phyloP scores from a whole-genome alignment of 2,113 vertebrate genomes.

The Myotis yumanensis region DNA sequence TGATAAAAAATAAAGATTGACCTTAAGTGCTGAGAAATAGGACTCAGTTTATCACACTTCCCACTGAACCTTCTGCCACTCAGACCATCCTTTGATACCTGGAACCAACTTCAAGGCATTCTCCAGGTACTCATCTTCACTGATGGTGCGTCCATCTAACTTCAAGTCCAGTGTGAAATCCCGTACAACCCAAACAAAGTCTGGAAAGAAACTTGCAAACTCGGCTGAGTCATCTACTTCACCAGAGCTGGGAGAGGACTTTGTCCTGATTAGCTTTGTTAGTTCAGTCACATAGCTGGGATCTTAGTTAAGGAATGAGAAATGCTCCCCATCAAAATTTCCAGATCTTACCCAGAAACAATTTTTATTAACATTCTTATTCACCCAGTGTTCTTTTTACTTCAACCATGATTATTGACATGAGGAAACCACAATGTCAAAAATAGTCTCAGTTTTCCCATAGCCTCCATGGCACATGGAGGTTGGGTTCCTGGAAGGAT shows the following conservation, averaged over 20 bases:
- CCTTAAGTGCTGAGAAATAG: neutral
- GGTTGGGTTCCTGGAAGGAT: conserved; percentile 27
- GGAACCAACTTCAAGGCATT: conserved; percentile 71
- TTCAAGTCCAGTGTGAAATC: conserved; percentile 81
- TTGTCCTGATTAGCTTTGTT: conserved; percentile 79
- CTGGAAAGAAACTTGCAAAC: conserved; percentile 81
- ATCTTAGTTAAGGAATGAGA: conserved; percentile 70
- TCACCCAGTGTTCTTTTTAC: neutral
- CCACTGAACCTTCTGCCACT: neutral
- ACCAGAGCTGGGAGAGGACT: conserved; percentile 30
- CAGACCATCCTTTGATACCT: conserved; percentile 41
- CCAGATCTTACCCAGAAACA: conserved; percentile 30
- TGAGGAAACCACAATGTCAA: neutral
- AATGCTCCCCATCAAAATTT: conserved; percentile 3
- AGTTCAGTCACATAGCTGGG: conserved; percentile 83
- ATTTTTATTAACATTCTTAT: neutral
- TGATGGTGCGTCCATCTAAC: conserved; percentile 36
- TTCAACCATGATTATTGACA: neutral
- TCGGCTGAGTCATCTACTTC: conserved; percentile 48
- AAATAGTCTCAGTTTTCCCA: neutral
- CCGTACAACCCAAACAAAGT: conserved; percentile 83
- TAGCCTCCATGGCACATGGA: neutral
- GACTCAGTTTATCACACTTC: neutral
- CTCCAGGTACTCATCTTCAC: conserved; percentile 77
- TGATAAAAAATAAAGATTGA: neutral